Conservation (phyloP, 2,797 vertebrate genomes). For the Pangasius sanitwongsei region DNA sequence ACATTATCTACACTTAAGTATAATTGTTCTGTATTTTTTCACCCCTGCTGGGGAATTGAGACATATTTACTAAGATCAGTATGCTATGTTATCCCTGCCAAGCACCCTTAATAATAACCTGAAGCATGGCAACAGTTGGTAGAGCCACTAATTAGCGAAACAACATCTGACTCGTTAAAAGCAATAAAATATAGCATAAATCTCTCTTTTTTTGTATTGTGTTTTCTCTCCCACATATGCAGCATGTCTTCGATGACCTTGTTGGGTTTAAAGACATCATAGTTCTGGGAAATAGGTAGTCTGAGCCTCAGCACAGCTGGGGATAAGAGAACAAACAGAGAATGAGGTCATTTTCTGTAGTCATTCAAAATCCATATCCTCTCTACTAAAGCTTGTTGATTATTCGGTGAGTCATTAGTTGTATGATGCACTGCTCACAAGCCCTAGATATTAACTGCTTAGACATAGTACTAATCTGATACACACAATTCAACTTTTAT, state of each 20-base stretch:
- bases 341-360: conserved; percentile 26
- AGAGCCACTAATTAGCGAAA: conserved; percentile 24
- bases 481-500: not conserved
- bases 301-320: not conserved
- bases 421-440: not conserved
- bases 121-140: conserved; percentile 24
- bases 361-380: conserved; percentile 5
- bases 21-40: no score
- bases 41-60: not conserved
- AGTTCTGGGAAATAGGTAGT: conserved; percentile 86
- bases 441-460: not conserved
- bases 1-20: not conserved
- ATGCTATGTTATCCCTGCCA: not conserved
- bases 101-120: conserved; percentile 9
- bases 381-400: conserved; percentile 13
- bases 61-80: not conserved
- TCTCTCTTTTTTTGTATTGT: not conserved
- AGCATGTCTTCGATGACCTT: conserved; percentile 84
- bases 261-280: conserved; percentile 85
- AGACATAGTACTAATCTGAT: conserved; percentile 2
- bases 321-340: not conserved
- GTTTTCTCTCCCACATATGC: conserved; percentile 76
- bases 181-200: not conserved
- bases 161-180: conserved; percentile 1
- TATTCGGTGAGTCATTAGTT: conserved; percentile 5